Base-by-base conservation (phyloP, 92 coral and sea anemone genomes). In the Heteractis magnifica region DNA sequence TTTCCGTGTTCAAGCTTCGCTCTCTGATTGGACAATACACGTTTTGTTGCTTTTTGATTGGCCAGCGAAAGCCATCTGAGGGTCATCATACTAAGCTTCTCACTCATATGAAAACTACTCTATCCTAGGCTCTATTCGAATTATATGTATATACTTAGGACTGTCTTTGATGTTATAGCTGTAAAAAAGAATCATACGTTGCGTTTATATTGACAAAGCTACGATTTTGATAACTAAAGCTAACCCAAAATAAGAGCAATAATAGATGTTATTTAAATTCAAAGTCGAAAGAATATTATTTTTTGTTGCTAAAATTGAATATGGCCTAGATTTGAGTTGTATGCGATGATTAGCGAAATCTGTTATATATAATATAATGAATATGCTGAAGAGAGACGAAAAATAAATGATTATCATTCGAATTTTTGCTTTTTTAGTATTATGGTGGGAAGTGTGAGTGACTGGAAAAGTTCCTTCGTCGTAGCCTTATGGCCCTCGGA, bases 131-230 rank as follows among this genome's bases (percentile, higher is more conserved):
- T 68, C 14, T 68, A 44, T 68, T 68, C 49, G 5, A 68, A 68
- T 68, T 68, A 68, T 4, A 68, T 68, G 73, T 68, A 68, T n/a
- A 68, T 68, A 68, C 73, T 23, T 21, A 68, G 14, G 23, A 68
- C 44, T 68, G 11, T 68, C 73, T 19, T 68, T 68, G 20, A 68
- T 68, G 23, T 26, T 68, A 21, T 6, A 7, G 73, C 8, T 11
- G 15, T 3, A 26, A 58, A 58, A n/a, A n/a, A 56, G 14, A 18
- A 64, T 26, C 49, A 26, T 68, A 20, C 73, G 49, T 68, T 68
- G 73, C 73, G 73, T 68, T 68, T 68, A 68, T 68, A 68, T 10
- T 68, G 6, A 68, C 49, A 26, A 68, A 68, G 73, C 73, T 14
- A 26, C 14, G 44, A 68, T 8, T 68, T 68, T 68, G 49, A 68